Evolutionary conservation across 2,888 invertebrate genomes (phyloP).

Genomic region (Tolmerus cingulatus): DNA sequence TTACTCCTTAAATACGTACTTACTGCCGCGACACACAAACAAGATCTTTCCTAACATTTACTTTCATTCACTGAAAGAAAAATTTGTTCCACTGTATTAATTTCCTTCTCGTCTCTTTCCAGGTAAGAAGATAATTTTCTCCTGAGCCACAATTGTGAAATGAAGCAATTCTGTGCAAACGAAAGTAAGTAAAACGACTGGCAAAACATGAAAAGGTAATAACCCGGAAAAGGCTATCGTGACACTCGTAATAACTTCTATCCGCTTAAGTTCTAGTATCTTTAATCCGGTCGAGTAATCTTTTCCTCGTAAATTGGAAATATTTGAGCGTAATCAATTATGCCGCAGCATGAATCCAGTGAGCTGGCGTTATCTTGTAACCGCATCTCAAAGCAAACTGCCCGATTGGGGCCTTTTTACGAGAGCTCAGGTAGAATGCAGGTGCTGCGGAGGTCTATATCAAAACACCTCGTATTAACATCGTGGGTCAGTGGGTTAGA

Average conservation of each 20-base stretch:
- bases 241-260: neutral
- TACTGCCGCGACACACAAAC: neutral
- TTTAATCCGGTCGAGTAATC: neutral
- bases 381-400: slow-evolving; percentile 9
- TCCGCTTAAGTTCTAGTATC: neutral
- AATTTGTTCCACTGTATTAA: neutral
- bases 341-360: neutral
- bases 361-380: neutral
- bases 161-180: neutral
- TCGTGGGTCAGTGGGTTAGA: neutral
- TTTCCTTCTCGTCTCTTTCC: neutral
- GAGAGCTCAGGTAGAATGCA: neutral
- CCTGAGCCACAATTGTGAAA: neutral
- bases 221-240: neutral
- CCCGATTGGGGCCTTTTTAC: neutral
- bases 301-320: neutral
- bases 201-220: neutral
- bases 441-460: neutral
- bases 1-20: neutral
- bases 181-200: neutral
- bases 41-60: neutral
- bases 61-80: neutral
- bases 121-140: neutral
- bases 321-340: slow-evolving; percentile 13
- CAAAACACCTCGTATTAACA: neutral